phyloP scores from a whole-genome alignment of 2,113 vertebrate species.

The Amazona vittata region DNA sequence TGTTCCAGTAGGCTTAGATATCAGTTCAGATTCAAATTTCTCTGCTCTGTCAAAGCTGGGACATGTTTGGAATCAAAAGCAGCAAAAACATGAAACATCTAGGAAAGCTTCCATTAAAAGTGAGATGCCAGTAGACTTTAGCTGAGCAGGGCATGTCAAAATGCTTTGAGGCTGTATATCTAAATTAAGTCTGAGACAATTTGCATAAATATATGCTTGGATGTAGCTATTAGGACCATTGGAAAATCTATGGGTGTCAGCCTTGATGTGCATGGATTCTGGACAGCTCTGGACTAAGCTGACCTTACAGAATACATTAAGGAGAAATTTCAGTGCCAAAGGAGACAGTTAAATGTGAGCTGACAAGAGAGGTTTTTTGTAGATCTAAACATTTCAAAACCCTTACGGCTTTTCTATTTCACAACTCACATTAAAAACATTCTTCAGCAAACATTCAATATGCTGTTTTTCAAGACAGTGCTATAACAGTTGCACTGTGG shows the following conservation, averaged over 20 bases:
- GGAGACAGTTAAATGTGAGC: neutral
- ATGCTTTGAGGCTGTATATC: neutral
- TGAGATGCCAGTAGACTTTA: neutral
- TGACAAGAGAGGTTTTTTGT: neutral
- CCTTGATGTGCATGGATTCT: neutral
- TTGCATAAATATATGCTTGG: neutral
- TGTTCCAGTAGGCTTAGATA: neutral
- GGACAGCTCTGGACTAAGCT: neutral
- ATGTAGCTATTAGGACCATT: neutral
- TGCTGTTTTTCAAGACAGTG: neutral
- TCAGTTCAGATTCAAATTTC: neutral
- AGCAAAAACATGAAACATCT: neutral
- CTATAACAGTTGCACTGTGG: neutral
- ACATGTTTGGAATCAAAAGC: neutral
- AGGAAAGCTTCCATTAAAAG: neutral
- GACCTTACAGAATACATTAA: neutral
- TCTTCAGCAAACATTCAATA: neutral
- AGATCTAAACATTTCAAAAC: neutral
- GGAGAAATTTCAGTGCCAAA: neutral
- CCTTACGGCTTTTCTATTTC: neutral
- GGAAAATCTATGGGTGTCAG: neutral
- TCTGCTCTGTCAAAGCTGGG: neutral
- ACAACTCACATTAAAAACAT: neutral
- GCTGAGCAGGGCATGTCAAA: neutral
- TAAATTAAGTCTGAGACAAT: neutral